Conservation (phyloP, 2,797 vertebrate species). For the Fringilla coelebs region DNA sequence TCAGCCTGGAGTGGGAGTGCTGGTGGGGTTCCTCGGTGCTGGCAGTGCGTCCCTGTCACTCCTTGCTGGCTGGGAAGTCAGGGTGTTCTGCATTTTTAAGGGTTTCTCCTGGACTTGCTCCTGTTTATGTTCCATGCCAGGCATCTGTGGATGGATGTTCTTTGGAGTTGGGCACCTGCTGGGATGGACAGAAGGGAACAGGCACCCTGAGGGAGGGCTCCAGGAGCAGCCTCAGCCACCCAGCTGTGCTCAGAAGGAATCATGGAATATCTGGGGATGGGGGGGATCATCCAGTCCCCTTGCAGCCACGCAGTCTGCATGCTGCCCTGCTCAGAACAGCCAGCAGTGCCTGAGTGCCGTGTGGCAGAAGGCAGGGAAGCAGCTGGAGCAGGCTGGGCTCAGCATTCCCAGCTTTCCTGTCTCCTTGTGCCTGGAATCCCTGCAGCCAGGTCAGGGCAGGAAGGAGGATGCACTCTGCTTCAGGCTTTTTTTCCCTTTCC, state of each 20-base stretch:
- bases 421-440: neutral
- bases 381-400: neutral
- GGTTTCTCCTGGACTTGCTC: neutral
- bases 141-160: fast-evolving
- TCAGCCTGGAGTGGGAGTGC: neutral
- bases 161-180: neutral
- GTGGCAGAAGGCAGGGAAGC: neutral
- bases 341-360: neutral
- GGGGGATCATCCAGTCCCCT: fast-evolving
- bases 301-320: fast-evolving
- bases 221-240: neutral
- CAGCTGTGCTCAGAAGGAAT: neutral
- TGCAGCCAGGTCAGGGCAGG: neutral
- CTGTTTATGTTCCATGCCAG: fast-evolving
- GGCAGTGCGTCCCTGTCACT: neutral
- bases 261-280: neutral
- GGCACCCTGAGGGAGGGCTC: neutral
- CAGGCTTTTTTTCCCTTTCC: neutral
- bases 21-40: neutral
- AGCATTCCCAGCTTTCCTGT: neutral
- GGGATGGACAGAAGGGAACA: neutral
- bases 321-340: fast-evolving
- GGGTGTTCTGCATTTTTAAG: neutral
- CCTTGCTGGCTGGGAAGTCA: neutral
- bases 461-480: neutral